Evolutionary conservation across 2,797 vertebrate genomes (phyloP).

Genomic region (Columba guinea): DNA sequence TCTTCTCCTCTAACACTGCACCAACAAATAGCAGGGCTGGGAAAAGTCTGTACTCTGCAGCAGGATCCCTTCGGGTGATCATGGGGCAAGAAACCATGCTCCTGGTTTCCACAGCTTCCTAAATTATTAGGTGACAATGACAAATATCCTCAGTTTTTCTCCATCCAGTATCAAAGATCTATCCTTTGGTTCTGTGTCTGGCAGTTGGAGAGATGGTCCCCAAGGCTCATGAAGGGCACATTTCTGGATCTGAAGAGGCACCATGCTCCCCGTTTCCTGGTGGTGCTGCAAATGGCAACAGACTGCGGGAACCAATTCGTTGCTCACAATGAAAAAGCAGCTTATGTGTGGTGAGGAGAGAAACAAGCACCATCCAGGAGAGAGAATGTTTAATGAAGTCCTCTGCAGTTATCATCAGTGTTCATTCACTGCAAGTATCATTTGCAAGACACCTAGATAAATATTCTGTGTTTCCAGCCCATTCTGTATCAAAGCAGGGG

Average conservation of each 20-base stretch:
- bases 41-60: neutral
- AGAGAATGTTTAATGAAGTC: neutral
- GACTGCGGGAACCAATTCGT: neutral
- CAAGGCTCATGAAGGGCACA: neutral
- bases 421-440: neutral
- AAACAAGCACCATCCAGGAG: neutral
- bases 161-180: neutral
- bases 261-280: accelerated
- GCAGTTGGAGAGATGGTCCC: neutral
- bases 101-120: neutral
- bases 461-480: neutral
- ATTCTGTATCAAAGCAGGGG: neutral
- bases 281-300: neutral
- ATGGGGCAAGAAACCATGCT: neutral
- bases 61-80: neutral
- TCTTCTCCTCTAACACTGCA: neutral
- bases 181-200: neutral
- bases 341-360: neutral
- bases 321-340: neutral
- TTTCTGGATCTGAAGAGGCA: neutral
- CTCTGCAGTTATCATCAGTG: neutral
- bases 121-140: neutral
- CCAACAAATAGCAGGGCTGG: neutral
- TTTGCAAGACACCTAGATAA: neutral
- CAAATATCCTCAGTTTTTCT: neutral